Evolutionary conservation across 2,888 invertebrate genomes (phyloP).

Genomic region (Eurytoma adleriae): DNA sequence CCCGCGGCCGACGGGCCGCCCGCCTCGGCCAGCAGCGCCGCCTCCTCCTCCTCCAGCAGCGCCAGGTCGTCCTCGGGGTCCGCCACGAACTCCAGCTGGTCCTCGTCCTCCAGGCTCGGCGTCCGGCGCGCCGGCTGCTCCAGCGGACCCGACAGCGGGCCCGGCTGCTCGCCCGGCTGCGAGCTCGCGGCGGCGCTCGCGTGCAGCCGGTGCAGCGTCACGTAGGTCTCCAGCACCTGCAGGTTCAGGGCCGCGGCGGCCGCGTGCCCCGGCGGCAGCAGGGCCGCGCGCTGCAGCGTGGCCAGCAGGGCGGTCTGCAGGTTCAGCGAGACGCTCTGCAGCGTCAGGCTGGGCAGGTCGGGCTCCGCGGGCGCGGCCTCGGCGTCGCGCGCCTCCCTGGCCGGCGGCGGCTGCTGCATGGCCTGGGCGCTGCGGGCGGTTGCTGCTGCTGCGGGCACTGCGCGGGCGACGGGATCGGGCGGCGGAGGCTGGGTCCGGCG

Average conservation of each 20-base stretch:
- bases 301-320: conserved; percentile 91
- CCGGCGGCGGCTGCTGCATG: conserved; percentile 22
- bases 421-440: conserved; percentile 5
- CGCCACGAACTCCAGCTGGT: conserved; percentile 65
- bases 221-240: conserved; percentile 91
- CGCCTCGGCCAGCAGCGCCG: conserved; percentile 63
- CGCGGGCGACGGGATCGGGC: conserved; percentile 4
- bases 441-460: conserved; percentile 29
- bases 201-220: conserved; percentile 88
- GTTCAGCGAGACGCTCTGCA: conserved; percentile 87
- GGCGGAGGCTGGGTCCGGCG: conserved; percentile 19
- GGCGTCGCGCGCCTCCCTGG: not conserved
- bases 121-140: conserved; percentile 40
- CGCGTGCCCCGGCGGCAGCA: conserved; percentile 88
- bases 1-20: conserved; percentile 43
- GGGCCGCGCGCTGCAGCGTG: conserved; percentile 89
- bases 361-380: conserved; percentile 57
- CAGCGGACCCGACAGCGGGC: not conserved
- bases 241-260: conserved; percentile 90
- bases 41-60: conserved; percentile 85
- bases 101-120: conserved; percentile 79
- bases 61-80: conserved; percentile 84
- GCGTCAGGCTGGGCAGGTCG: conserved; percentile 68
- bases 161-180: conserved; percentile 65
- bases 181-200: conserved; percentile 80